Evolutionary conservation across 2,797 vertebrate genomes (phyloP), one percentile per base, ranked within the genome.

Genomic region (Pachyuromys duprasi): DNA sequence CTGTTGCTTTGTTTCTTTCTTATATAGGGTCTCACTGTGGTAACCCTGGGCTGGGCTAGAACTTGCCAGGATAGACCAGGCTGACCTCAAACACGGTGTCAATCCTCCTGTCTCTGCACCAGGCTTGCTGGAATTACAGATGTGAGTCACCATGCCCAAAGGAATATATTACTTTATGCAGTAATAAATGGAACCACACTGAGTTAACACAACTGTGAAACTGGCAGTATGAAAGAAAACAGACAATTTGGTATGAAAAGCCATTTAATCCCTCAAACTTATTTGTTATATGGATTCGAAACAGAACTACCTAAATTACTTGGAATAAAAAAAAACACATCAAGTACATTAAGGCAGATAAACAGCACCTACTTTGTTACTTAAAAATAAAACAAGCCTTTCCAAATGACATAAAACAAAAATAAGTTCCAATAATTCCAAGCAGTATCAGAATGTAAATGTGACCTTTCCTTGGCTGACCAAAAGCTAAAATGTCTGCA

Each of bases 271-370:
- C 88, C 42, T 91, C 55, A 89, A 76, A 81, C 49, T 93, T 53
- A 28, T 31, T 72, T 87, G 70, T 13, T 92, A 39, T 94, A 91
- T 36, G 75, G 87, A 62, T 91, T 8, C 91, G 63, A 96, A 96
- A 93, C 74, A 89, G 69, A 95, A 90, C 8, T 89, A 89, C 45
- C 87, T 86, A 79, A 93, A 75, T 33, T 80, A 96, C 65, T 69
- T 78, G 92, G 62, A 91, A 33, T n/a, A 83, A 70, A 22, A 72
- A 55, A 87, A 80, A 20, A 90, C 33, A 90, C 33, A 89, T 26
- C 28, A 87, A 89, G 92, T 78, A 82, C 0, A 86, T 75, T 88
- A 94, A 94, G 75, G 84, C 53, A 93, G 91, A 62, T 33, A 83
- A 94, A 76, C 7, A 96, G 76, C 75, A 88, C 13, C 18, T 24